Percentiles rank a stretch among this genome's conserved stretches.
These are phyloP conservation scores for Orcinus orca DNA, from an alignment of 2,113 vertebrate genomes.

Conservation along the genomic window DNA sequence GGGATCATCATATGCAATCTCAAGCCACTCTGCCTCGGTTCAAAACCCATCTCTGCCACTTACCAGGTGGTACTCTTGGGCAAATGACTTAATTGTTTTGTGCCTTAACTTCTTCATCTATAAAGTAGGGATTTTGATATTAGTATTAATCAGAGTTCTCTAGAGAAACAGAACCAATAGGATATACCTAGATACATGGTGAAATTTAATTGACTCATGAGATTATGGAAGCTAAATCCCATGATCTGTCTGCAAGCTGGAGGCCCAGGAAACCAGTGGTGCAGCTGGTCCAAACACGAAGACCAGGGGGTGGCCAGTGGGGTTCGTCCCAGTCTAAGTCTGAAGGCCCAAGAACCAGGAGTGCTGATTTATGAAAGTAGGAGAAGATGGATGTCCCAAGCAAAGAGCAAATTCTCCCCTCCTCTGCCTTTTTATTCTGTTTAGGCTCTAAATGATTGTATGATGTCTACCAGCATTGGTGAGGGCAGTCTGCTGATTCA, in stretches of 20 bases:
- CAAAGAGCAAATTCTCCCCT: neutral
- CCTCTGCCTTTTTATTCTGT: neutral
- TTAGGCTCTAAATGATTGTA: neutral
- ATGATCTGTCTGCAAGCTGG: neutral
- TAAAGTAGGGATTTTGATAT: neutral
- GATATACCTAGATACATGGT: neutral
- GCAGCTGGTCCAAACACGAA: neutral
- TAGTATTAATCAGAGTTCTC: neutral
- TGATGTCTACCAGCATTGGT: neutral
- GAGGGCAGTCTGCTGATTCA: neutral
- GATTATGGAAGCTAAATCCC: neutral
- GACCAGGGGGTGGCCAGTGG: neutral
- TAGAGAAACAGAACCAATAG: neutral
- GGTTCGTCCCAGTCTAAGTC: neutral
- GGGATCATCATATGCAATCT: neutral
- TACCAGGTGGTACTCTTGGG: neutral
- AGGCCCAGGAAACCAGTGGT: neutral
- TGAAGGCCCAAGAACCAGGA: neutral
- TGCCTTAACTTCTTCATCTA: neutral
- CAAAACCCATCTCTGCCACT: neutral
- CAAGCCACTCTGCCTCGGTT: neutral
- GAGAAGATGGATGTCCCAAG: neutral
- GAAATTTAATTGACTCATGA: neutral
- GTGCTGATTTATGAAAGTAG: neutral
- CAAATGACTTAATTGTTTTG: neutral